Evolutionary conservation across 1,140 invertebrate species (phyloP), one percentile per base, ranked within the genome.

Genomic region (Amyelois transitella): DNA sequence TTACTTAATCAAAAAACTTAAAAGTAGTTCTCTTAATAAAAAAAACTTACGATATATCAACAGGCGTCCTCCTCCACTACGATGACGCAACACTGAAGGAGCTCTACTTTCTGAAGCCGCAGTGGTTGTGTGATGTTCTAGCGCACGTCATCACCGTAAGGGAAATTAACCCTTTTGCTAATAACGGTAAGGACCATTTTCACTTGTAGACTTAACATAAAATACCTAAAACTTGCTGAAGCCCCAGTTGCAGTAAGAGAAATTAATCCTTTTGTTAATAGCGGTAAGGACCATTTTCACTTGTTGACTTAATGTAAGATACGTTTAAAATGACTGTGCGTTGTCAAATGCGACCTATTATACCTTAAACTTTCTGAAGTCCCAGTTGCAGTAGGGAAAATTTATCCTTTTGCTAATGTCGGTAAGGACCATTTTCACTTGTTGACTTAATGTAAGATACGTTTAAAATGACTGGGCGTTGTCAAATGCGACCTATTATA

Each of bases 71-170:
- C n/a, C 90, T 99, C 0, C 97, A 99, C 87, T 99, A 99, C 78
- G 98, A 99, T 74, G 98, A 99, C 86, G 95, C 96, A 0, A 96
- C 96, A 0, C 88, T 99, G 0, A 96, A 97, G 75, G 97, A 99
- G 89, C 90, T 98, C 19, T 97, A 96, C 77, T 99, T 99, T 81
- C 87, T 99, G 12, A 96, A 99, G 87, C 98, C 98, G 0, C 98
- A 99, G 77, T 99, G 98, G 98, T 90, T 99, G 3, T 99, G 97
- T 89, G 98, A 99, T 83, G 96, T 99, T 92, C 83, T 99, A 10
- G 97, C 97, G 0, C 96, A 97, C 85, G 97, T 99, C 0, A 96
- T 99, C 6, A 98, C 97, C 0, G 97, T 99, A 18, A 84, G 96
- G 6, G 97, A 99, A 86, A 98, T 99, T 38, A 99, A 99, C 90